Evolutionary conservation across 2,797 vertebrate species (phyloP).

Genomic region (Huso huso): DNA sequence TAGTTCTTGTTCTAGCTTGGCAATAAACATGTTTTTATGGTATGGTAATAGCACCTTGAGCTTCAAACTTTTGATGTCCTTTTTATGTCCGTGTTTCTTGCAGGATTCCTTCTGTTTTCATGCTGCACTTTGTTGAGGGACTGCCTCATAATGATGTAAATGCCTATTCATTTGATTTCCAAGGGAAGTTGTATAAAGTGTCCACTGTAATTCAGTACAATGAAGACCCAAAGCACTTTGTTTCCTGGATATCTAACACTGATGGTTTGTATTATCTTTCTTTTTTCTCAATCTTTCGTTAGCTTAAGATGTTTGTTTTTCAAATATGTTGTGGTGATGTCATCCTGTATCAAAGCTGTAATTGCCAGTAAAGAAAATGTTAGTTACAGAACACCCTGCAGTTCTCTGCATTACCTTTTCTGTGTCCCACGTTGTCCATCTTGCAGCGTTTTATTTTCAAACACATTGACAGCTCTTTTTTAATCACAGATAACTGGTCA

Average conservation of each 20-base stretch:
- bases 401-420: not conserved
- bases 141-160: conserved; percentile 64
- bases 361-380: too few relatives aligned
- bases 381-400: too few relatives aligned
- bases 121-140: conserved; percentile 82
- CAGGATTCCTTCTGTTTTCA: conserved; percentile 71
- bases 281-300: too few relatives aligned
- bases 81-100: conserved; percentile 25
- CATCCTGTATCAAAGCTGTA: too few relatives aligned
- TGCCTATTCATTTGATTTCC: conserved; percentile 66
- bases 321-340: not conserved
- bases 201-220: conserved; percentile 73
- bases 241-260: conserved; percentile 67
- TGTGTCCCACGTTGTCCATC: not conserved
- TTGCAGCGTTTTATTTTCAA: too few relatives aligned
- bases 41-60: too few relatives aligned
- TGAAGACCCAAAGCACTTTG: conserved; percentile 67
- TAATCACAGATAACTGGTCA: too few relatives aligned
- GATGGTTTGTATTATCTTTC: conserved; percentile 61
- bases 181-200: conserved; percentile 57
- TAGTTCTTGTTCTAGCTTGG: too few relatives aligned
- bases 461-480: too few relatives aligned
- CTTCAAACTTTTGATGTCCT: not conserved
- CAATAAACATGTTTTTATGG: too few relatives aligned
- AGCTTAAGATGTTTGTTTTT: not conserved